A percentile compares a stretch with the other conserved stretches of the same genome.
phyloP scores from a whole-genome alignment of 2,888 invertebrate species.

The Sepioteuthis lessoniana region DNA sequence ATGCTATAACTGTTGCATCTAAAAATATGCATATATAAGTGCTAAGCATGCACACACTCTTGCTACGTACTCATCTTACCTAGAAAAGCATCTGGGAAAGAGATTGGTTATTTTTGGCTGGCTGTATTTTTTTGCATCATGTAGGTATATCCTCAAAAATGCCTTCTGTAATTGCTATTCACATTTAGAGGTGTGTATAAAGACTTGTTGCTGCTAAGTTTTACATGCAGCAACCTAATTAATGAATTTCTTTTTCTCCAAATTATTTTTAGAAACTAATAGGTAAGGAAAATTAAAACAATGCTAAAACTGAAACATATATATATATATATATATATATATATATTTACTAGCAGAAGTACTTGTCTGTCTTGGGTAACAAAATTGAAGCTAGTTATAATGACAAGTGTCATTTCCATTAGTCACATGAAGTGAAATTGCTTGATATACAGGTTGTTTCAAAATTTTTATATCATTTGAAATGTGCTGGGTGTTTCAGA shows the following conservation, averaged over 20 bases:
- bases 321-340: too few species aligned
- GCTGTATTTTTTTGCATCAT: background rate
- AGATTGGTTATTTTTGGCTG: background rate
- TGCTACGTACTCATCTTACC: background rate
- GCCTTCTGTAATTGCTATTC: background rate
- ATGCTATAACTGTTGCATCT: background rate
- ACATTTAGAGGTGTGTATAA: conserved; percentile 1
- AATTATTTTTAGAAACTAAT: background rate
- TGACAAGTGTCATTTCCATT: too few species aligned
- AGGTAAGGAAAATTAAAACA: background rate
- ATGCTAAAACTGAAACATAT: background rate
- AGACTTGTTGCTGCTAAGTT: background rate
- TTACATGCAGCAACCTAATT: background rate
- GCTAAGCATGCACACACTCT: background rate
- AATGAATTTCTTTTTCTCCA: background rate
- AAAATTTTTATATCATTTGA: too few species aligned
- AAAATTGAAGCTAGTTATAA: too few species aligned
- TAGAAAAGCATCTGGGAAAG: background rate
- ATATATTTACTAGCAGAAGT: too few species aligned
- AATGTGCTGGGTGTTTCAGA: too few species aligned
- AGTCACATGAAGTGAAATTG: too few species aligned
- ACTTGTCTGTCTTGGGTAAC: too few species aligned
- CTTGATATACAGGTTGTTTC: too few species aligned
- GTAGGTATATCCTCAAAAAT: conserved; percentile 7
- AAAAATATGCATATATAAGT: background rate